These are phyloP conservation scores for Peromyscus leucopus DNA, from an alignment of 2,113 vertebrate genomes.

Conservation along the genomic window DNA sequence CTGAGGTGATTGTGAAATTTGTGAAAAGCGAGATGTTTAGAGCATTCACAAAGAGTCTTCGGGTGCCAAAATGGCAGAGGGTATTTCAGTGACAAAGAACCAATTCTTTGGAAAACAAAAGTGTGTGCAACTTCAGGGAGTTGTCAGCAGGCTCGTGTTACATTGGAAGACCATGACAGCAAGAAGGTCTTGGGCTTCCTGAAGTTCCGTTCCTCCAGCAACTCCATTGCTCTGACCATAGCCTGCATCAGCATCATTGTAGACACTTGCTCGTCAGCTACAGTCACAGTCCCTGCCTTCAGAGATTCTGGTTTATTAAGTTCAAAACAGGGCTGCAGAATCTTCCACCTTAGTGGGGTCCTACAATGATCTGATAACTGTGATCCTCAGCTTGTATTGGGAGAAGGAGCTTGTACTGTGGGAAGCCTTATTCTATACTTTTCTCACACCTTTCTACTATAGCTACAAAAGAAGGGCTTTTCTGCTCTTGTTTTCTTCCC, in stretches of 20 bases:
- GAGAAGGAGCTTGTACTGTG: not conserved
- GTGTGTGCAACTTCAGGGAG: not conserved
- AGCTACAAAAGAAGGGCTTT: conserved; percentile 1
- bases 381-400: not conserved
- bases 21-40: not conserved
- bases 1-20: not conserved
- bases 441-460: not conserved
- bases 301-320: not conserved
- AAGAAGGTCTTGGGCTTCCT: not conserved
- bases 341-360: not conserved
- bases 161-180: not conserved
- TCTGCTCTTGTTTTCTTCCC: not conserved
- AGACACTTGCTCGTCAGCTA: not conserved
- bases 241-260: not conserved
- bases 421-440: not conserved
- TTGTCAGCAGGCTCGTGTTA: accelerated
- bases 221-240: not conserved
- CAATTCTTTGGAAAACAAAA: not conserved
- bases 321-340: not conserved
- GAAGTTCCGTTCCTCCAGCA: not conserved
- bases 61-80: not conserved
- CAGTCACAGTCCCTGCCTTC: not conserved
- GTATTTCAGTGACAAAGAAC: not conserved
- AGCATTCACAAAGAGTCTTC: not conserved
- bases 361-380: too few relatives aligned